Base-by-base conservation (phyloP, 2,888 invertebrate species). In the Drosophila hawaiiensis region DNA sequence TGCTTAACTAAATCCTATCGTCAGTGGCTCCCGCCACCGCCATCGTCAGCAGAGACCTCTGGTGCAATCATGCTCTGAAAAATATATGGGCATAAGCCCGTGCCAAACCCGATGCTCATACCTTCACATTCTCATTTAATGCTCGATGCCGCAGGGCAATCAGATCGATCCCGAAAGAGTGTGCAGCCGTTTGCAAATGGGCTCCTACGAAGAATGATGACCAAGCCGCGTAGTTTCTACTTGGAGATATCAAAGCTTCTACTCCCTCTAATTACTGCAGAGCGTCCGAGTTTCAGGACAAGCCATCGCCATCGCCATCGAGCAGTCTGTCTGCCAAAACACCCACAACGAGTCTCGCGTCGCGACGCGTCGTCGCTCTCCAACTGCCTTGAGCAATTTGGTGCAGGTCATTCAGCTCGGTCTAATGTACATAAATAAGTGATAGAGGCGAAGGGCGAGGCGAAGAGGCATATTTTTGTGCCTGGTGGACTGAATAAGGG, bases 161-260 rank as follows among this genome's bases (percentile, higher is more conserved):
- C 91, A 84, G 92, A 91, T 91, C 91, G 86, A 92, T 92, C 91
- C 89, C 78, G 78, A 80, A 80, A 90, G 82, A 79, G 80, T 82
- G 78, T 91, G 88, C 84, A 83, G 83, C 90, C 85, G 89, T 82
- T 83, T 83, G 76, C 76, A 89, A 83, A 84, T 89, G 84, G 68
- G 77, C 64, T 71, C n/a, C 75, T 62, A 43, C 63, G 52, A 65
- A 62, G 62, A 73, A 71, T 68, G 78, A 78, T 73, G 82, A 68
- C 65, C 63, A 59, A 29, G 62, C 71, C 68, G 78, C 68, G 74
- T 68, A 71, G 73, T 77, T 76, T 75, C 61, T 69, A 56, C 69
- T 75, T 76, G 58, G 66, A 87, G 78, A 87, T 84, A 84, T 87
- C 75, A 76, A 78, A 72, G 78, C 75, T 76, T 68, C 73, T 71